Evolutionary conservation across 2,888 invertebrate species (phyloP), one percentile per base, ranked within the genome.

Genomic region (Ochropacha duplaris): DNA sequence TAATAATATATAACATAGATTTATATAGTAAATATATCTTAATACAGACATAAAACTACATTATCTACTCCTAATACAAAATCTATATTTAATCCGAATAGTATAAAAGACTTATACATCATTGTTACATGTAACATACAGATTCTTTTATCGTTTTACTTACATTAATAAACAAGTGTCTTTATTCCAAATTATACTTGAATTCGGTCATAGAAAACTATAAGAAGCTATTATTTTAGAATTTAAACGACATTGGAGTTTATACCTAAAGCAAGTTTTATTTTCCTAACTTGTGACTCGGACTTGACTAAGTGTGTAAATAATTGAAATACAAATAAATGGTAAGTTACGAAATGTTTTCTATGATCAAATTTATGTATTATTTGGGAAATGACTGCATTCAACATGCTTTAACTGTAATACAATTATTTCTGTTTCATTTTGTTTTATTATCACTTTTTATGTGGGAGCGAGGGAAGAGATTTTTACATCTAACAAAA

Each of bases 31-130:
- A 65, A 66, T 66, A 72, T 69, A 74, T 68, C 66, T 70, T 73
- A 44, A 68, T 56, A 67, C 74, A 81, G 65, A 83, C 76, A 81
- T 81, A 81, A 58, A 80, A 54, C 80, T 82, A 82, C 73, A 19
- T 57, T 69, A 60, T 56, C 79, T 85, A 83, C 44, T 61, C 51
- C 83, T 85, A 86, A 74, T 84, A 86, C 79, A 84, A 84, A 86
- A 83, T 85, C 81, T 87, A 85, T 87, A 85, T 78, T 65, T 60
- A 68, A 68, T 80, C 68, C 60, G 68, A 76, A 79, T 79, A 83
- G 86, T 88, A 87, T 81, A 87, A 88, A 88, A 87, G 71, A 72
- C 56, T 49, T 67, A 72, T 73, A 68, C 65, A 31, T 19, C 44
- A 44, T 44, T 44, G n/a, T n/a, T n/a, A n/a, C n/a, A 44, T 44